Evolutionary conservation across 1,140 invertebrate species (phyloP).

Genomic region (Steinernema feltiae): DNA sequence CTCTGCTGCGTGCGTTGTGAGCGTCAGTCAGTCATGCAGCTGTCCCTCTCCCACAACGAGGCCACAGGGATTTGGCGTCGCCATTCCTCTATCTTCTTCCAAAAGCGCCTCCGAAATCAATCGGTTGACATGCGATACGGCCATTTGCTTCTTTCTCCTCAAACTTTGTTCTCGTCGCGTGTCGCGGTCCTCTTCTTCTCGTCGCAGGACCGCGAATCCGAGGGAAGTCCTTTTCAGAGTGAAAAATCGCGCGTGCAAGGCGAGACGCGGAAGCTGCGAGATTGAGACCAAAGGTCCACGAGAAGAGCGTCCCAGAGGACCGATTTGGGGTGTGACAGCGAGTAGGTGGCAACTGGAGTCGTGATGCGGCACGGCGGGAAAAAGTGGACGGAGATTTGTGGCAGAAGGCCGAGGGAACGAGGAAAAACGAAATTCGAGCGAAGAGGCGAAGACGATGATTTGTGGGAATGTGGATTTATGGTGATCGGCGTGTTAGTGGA

Average conservation of each 20-base stretch:
- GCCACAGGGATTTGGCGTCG: conserved; percentile 10
- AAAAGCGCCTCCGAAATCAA: not conserved
- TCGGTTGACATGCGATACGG: conserved; percentile 14
- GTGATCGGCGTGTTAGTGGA: too few species aligned
- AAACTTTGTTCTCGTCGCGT: not conserved
- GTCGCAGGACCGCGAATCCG: not conserved
- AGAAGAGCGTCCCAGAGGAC: not conserved
- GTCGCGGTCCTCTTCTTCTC: too few species aligned
- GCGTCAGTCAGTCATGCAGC: not conserved
- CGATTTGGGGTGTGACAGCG: not conserved
- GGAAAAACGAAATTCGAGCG: not conserved
- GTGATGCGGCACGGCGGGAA: not conserved
- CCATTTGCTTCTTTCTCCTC: not conserved
- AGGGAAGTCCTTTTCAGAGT: not conserved
- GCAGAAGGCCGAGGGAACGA: not conserved
- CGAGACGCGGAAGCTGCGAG: not conserved
- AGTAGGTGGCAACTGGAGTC: not conserved
- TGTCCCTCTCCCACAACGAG: not conserved
- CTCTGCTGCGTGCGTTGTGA: not conserved
- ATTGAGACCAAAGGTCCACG: conserved; percentile 1
- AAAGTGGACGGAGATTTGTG: conserved; percentile 3
- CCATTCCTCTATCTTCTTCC: not conserved
- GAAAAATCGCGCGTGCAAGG: not conserved
- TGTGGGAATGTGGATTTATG: not conserved
- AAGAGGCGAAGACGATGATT: not conserved